Conservation (phyloP, 2,797 vertebrate species). For the Ptychadena robeensis region DNA sequence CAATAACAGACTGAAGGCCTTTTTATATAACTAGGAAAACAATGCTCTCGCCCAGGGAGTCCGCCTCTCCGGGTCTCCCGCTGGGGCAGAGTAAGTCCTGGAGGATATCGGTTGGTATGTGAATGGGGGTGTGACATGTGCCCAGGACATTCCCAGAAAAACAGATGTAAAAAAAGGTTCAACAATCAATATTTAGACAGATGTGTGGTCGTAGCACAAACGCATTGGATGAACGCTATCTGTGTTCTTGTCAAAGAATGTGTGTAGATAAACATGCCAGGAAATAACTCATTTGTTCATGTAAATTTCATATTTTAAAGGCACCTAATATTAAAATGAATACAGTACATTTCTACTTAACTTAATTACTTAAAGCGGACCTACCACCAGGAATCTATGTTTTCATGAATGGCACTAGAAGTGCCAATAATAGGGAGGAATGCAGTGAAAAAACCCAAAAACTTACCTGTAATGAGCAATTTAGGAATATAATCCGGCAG, state of each 20-base stretch:
- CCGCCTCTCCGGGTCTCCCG: slow-evolving; percentile 2
- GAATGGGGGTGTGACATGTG: not conserved
- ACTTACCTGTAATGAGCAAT: too few relatives aligned
- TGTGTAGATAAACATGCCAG: not conserved
- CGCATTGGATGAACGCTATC: not conserved
- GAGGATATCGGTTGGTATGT: slow-evolving; percentile 5
- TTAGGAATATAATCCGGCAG: too few relatives aligned
- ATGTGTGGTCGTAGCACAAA: not conserved
- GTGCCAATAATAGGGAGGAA: too few relatives aligned
- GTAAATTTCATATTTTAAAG: too few relatives aligned
- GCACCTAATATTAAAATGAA: too few relatives aligned
- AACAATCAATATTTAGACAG: slow-evolving; percentile 2
- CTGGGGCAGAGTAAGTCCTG: slow-evolving; percentile 16
- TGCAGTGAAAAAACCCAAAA: too few relatives aligned
- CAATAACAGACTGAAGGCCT: slow-evolving; percentile 27
- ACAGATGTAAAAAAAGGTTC: not conserved
- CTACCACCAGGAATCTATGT: too few relatives aligned
- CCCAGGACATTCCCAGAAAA: not conserved
- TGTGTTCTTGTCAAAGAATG: not conserved
- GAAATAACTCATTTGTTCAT: not conserved
- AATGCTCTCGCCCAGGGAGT: slow-evolving; percentile 11
- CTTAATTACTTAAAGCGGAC: too few relatives aligned
- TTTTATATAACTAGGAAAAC: slow-evolving; percentile 37
- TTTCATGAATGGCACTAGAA: too few relatives aligned
- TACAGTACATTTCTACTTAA: too few relatives aligned